A percentile compares a stretch with the other conserved stretches of the same genome.
Conservation (phyloP, 2,888 invertebrate genomes). For the Trichogramma evanescens region DNA sequence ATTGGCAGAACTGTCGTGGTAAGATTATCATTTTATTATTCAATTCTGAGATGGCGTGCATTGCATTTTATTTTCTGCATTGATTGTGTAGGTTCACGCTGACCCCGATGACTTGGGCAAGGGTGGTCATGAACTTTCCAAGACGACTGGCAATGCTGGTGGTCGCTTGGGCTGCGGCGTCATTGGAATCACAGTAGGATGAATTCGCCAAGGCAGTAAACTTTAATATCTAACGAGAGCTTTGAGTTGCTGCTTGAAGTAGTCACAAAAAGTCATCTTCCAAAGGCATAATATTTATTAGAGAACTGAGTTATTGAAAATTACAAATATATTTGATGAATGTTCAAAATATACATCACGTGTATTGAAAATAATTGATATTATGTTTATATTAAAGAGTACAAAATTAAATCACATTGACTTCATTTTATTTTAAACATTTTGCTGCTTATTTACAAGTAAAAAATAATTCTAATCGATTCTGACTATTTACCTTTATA, state of each 20-base stretch:
- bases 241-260: conserved; percentile 12
- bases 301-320: not conserved
- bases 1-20: conserved; percentile 78
- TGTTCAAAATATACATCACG: not conserved
- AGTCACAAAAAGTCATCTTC: not conserved
- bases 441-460: not conserved
- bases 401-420: conserved; percentile 3
- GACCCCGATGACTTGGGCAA: conserved; percentile 90
- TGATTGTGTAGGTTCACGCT: conserved; percentile 61
- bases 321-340: too few relatives aligned
- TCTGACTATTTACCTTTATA: conserved; percentile 2
- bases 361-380: conserved; percentile 4
- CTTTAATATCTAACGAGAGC: not conserved
- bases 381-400: not conserved
- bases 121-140: conserved; percentile 87
- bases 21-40: conserved; percentile 8
- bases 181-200: conserved; percentile 63
- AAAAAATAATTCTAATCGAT: conserved; percentile 8
- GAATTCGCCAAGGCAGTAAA: conserved; percentile 17
- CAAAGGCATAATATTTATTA: not conserved
- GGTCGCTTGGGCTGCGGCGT: conserved; percentile 84
- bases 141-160: conserved; percentile 92
- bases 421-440: not conserved
- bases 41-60: conserved; percentile 7
- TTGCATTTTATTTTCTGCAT: not conserved